A percentile compares a stretch with the other conserved stretches of the same genome.
phyloP scores from a whole-genome alignment of 2,113 vertebrate species.

The Syrmaticus mikado region DNA sequence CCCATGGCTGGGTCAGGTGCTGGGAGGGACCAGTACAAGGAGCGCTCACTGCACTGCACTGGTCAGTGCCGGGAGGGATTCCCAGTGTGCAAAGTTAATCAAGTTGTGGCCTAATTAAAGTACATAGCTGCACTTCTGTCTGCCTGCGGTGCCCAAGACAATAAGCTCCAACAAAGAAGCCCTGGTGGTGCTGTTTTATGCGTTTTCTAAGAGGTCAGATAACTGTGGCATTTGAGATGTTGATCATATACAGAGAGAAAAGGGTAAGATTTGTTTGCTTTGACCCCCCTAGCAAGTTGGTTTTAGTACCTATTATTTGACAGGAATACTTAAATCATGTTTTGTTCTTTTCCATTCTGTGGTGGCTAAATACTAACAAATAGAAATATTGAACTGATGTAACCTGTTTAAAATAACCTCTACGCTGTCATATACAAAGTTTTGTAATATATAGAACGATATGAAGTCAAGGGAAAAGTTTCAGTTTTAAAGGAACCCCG shows the following conservation, averaged over 20 bases:
- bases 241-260: background rate
- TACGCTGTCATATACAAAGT: background rate
- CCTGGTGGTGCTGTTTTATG: background rate
- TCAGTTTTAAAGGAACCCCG: background rate
- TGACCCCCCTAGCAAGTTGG: background rate
- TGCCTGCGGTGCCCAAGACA: background rate
- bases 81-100: too few species aligned
- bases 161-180: background rate
- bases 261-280: slow-evolving; percentile 27
- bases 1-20: background rate
- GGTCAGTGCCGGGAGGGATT: too few species aligned
- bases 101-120: slow-evolving; percentile 32
- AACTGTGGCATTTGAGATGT: background rate
- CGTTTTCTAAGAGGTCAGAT: background rate
- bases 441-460: background rate
- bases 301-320: slow-evolving; percentile 9
- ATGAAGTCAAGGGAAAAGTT: background rate
- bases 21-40: background rate
- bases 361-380: background rate
- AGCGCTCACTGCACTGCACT: background rate
- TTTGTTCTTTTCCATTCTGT: background rate
- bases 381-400: background rate
- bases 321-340: background rate
- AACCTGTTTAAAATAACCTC: background rate
- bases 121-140: background rate